Evolutionary conservation across 1,140 invertebrate genomes (phyloP).

Genomic region (Ips typographus): DNA sequence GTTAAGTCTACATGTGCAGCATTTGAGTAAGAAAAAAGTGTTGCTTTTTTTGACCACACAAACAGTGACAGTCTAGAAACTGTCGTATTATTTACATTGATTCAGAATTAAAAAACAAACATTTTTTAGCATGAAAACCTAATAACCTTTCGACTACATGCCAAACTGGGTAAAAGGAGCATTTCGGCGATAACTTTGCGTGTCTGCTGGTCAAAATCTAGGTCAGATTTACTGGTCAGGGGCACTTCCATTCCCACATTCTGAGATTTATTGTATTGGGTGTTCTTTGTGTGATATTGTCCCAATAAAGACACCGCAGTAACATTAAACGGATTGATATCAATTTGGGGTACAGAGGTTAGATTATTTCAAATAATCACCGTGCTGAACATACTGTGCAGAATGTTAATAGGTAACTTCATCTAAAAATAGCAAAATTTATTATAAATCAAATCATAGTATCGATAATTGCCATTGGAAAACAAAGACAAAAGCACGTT

Average conservation of each 20-base stretch:
- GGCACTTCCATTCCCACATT: background rate
- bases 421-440: no score
- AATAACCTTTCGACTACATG: constrained; percentile 20
- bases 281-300: no score
- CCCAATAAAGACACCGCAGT: no score
- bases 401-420: no score
- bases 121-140: constrained; percentile 22
- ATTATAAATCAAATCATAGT: no score
- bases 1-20: background rate
- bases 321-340: no score
- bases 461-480: no score
- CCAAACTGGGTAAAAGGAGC: constrained; percentile 26
- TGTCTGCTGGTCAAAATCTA: constrained; percentile 22
- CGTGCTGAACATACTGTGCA: no score
- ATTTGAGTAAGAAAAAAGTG: background rate
- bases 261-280: constrained; percentile 1
- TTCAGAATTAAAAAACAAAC: background rate
- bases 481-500: no score
- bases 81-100: background rate
- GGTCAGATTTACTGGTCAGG: constrained; percentile 28
- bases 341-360: no score
- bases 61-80: background rate
- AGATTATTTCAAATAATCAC: no score
- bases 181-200: constrained; percentile 10
- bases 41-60: background rate